Evolutionary conservation across 2,113 vertebrate genomes (phyloP), one percentile per base, ranked within the genome.

Genomic region (Tor tambroides): DNA sequence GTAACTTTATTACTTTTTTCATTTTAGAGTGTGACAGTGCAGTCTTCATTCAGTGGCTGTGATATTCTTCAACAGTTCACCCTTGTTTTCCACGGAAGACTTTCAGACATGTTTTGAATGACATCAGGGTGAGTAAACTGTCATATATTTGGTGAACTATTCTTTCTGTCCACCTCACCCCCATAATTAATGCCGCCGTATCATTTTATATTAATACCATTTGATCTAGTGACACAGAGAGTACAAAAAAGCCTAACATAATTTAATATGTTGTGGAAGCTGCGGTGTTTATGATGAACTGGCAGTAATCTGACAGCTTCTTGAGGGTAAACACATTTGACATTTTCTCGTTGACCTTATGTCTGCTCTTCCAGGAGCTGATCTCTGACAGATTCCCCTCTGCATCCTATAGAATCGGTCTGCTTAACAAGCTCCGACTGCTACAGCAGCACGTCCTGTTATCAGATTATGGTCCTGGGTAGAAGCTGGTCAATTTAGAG

Each of bases 261-360:
- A 91, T 88, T 83, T 26, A 72, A 87, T 83, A 93, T 91, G 56
- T 65, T 46, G 23, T 65, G 75, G 83, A 87, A 90, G 88, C 89
- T 91, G 90, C 90, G 89, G 88, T 90, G 90, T 90, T 94, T 90
- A 54, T 91, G 89, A 93, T 90, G 92, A 91, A 92, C 84, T 91
- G 83, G 38, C 90, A 78, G 88, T 35, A 35, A 35, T 35, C 35
- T 35, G 35, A 35, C 87, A 91, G 81, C 91, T 75, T 85, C 9
- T 88, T 92, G 87, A 92, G 89, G 89, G 91, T 86, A 91, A 95
- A 94, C 89, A 94, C 9, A 83, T 86, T 89, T 92, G 90, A 92
- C 87, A 94, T 81, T 94, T 93, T 93, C 90, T 87, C 67, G 67
- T 90, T 95, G 94, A 94, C 88, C 94, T 94, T 94, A 89, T 89